Conservation (phyloP, 2,888 invertebrate species). For the Ormia ochracea region DNA sequence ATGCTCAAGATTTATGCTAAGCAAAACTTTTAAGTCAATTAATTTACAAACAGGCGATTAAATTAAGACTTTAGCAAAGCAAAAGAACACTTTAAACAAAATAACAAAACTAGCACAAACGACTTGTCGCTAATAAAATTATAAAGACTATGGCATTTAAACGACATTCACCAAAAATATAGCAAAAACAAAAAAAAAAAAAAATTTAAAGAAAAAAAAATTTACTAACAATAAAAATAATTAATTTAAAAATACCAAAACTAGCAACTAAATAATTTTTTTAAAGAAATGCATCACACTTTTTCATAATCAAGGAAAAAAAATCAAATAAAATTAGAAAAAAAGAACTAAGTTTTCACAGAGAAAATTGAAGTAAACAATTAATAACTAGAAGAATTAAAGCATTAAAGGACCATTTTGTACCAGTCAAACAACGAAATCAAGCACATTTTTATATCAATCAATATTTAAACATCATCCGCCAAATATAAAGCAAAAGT, state of each 20-base stretch:
- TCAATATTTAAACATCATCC: slow-evolving; percentile 30
- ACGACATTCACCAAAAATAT: slow-evolving; percentile 77
- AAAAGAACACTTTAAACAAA: neutral
- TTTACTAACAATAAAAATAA: slow-evolving; percentile 25
- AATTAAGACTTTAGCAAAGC: neutral
- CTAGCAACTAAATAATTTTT: slow-evolving; percentile 3
- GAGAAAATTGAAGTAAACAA: neutral
- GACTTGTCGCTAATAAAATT: slow-evolving; percentile 54
- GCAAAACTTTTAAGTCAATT: slow-evolving; percentile 42
- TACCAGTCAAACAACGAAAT: slow-evolving; percentile 13
- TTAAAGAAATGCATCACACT: slow-evolving; percentile 17
- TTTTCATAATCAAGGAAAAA: slow-evolving; percentile 26
- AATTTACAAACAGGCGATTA: neutral
- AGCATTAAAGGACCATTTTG: slow-evolving; percentile 8
- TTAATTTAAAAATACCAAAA: slow-evolving; percentile 47
- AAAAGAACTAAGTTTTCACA: neutral
- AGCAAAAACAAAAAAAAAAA: slow-evolving; percentile 64
- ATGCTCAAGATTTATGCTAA: slow-evolving; percentile 19
- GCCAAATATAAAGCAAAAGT: slow-evolving; percentile 54
- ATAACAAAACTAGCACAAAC: neutral
- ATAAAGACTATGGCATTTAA: slow-evolving; percentile 68
- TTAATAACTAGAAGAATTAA: neutral
- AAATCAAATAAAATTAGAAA: neutral
- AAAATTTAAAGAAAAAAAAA: too few relatives aligned
- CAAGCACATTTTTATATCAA: neutral